Evolutionary conservation across 2,888 invertebrate species (phyloP), one percentile per base, ranked within the genome.

Genomic region (Hyppa rectilinea): DNA sequence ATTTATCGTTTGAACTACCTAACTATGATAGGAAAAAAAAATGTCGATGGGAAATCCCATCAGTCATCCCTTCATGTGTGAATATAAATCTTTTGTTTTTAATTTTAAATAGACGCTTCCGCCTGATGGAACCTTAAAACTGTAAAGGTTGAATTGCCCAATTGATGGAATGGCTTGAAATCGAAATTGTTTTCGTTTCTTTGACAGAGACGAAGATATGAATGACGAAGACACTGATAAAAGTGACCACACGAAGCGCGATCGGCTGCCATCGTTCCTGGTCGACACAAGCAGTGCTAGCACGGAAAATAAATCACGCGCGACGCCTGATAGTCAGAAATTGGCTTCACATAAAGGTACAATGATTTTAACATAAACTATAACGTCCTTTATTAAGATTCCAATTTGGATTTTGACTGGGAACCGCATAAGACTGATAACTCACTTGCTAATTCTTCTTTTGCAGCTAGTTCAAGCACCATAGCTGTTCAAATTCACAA

Each of bases 281-380:
- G 89, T 84, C 0, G 94, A 94, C 52, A 87, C 91, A 2, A 92
- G 91, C 75, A 88, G 87, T 77, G 90, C 91, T 14, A 93, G 93
- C 69, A 87, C 87, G 0, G 93, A 93, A 61, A 92, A 91, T 70
- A 93, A 92, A 73, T 90, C 92, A 36, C 89, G 91, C 10, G 90
- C 91, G 29, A 93, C 94, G 34, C 93, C 93, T 3, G 94, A 94
- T 64, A 92, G 91, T 69, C 91, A 91, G 63, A 91, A 90, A 70
- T 63, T 88, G 6, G 75, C 89, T 14, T 86, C 85, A 7, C 87
- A 87, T 63, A 91, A 86, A 90, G 90, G 92, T 91, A 62, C n/a
- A 47, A 14, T 20, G 2, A 29, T 43, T 40, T 63, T 34, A n/a
- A 40, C 14, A 29, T 29, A 40, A n/a, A 20, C 26, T 4, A 9